Evolutionary conservation across 2,888 invertebrate genomes (phyloP), one percentile per base, ranked within the genome.

Genomic region (Zygothrica quintamaculata): DNA sequence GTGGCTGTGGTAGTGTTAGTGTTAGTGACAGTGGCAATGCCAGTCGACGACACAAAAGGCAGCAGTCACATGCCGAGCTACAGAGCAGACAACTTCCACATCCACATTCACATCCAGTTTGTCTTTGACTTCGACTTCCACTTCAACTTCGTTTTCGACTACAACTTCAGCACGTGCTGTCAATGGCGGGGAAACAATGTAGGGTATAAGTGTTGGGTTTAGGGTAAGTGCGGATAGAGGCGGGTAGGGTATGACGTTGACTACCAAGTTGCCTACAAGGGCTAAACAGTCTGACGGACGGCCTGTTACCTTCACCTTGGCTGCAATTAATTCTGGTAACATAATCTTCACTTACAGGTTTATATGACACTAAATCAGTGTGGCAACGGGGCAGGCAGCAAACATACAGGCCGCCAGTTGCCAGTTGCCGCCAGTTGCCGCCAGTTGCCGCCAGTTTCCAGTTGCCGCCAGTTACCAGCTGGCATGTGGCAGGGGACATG

Each of bases 271-370:
- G 18, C 51, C 33, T 9, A 18, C 13, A 8, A 12, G 8, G 6
- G 13, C 11, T 12, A 5, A 36, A 12, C 42, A 50, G 48, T 50
- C 16, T 36, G 61, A 48, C 29, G 67, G 34, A 46, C 55, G 40
- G 55, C 33, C 39, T 59, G 73, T 53, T 84, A 84, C 80, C 82
- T 84, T 77, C 77, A 85, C 82, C 82, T 82, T 85, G 75, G 62
- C 73, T 73, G 87, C 88, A 86, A 86, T 86, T 88, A 86, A 88
- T 86, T 86, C 78, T 80, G 77, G 86, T 88, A 88, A 86, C 84
- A 86, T 84, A 86, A 87, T 88, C 87, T 82, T 84, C 84, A 86
- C 86, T 85, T 85, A 86, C 86, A 77, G 75, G 70, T 85, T 86
- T 79, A 75, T 85, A 82, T 82, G 86, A 84, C 86, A 82, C 84